These are phyloP conservation scores for Donacobius atricapilla DNA, from an alignment of 2,113 vertebrate species.

Conservation along the genomic window DNA sequence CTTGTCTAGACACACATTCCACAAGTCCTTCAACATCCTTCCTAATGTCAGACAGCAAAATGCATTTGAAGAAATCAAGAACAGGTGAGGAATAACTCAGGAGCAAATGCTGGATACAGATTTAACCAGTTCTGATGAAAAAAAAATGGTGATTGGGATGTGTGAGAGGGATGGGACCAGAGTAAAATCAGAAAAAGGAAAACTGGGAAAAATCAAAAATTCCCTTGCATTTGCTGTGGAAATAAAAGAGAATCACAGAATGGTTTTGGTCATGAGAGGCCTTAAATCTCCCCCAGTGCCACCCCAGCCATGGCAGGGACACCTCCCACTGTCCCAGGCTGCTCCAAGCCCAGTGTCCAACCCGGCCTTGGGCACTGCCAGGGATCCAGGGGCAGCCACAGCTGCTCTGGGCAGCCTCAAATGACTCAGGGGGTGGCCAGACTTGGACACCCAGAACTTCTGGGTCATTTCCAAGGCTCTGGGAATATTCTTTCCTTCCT, in stretches of 20 bases:
- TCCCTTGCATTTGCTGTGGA: neutral
- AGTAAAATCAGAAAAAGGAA: neutral
- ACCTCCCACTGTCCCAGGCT: neutral
- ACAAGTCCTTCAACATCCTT: neutral
- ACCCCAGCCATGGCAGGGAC: neutral
- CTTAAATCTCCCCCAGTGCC: neutral
- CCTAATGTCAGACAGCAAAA: neutral
- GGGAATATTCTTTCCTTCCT: neutral
- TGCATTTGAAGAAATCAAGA: neutral
- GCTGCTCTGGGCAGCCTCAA: neutral
- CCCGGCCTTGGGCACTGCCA: neutral
- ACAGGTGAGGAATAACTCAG: neutral
- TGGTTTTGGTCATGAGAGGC: neutral
- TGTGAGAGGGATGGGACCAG: neutral
- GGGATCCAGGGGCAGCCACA: neutral
- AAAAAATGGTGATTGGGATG: accelerated
- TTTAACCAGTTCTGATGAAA: neutral
- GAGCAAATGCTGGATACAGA: neutral
- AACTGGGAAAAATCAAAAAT: neutral
- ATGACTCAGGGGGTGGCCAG: neutral
- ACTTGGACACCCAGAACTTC: neutral
- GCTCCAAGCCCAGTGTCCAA: neutral
- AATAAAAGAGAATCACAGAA: neutral
- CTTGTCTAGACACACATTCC: neutral
- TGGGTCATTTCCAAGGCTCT: neutral